Conservation (phyloP, 2,888 invertebrate genomes). For the Pelosia muscerda region DNA sequence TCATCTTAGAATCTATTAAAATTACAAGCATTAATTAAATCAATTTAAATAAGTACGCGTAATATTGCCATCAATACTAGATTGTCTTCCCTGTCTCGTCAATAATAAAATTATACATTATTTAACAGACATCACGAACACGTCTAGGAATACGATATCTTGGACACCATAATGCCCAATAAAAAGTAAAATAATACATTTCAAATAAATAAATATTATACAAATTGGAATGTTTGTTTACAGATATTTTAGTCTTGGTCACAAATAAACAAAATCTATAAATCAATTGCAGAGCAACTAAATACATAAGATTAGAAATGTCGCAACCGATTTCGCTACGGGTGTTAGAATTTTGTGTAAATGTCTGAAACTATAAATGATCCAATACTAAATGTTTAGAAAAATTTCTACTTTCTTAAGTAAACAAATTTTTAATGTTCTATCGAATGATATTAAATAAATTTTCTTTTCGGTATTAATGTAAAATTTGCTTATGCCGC, state of each 20-base stretch:
- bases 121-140: slow-evolving; percentile 17
- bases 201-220: slow-evolving; percentile 48
- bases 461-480: not conserved
- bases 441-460: not conserved
- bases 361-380: not conserved
- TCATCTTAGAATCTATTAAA: slow-evolving; percentile 57
- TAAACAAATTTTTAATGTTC: not conserved
- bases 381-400: not conserved
- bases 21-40: slow-evolving; percentile 49
- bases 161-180: slow-evolving; percentile 11
- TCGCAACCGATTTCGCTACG: slow-evolving; percentile 1
- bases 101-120: slow-evolving; percentile 25
- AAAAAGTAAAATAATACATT: slow-evolving; percentile 33
- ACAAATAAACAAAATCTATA: slow-evolving; percentile 7
- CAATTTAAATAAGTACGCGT: slow-evolving; percentile 63
- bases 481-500: not conserved
- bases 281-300: slow-evolving; percentile 10
- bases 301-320: not conserved
- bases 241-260: slow-evolving; percentile 33
- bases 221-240: slow-evolving; percentile 58
- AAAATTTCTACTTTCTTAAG: not conserved
- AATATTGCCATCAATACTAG: slow-evolving; percentile 58
- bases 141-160: slow-evolving; percentile 25
- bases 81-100: slow-evolving; percentile 41
- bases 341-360: not conserved